A percentile compares a stretch with the other conserved stretches of the same genome.
Conservation (phyloP, 2,797 vertebrate species). For the Labeo calbasu region DNA sequence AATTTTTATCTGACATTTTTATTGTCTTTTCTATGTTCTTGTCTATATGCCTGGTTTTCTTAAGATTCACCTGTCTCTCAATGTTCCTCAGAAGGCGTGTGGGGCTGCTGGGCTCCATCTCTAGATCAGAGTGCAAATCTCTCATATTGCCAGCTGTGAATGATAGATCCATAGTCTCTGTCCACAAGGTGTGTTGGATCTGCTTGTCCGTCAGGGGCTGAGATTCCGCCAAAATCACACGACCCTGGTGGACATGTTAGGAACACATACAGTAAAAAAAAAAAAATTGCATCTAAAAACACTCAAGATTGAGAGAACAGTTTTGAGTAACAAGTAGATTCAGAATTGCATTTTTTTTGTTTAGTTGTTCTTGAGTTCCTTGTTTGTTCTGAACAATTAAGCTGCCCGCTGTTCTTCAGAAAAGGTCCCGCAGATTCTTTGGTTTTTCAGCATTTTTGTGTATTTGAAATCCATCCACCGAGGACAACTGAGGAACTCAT, state of each 20-base stretch:
- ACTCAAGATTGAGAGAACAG: neutral
- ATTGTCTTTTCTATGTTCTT: neutral
- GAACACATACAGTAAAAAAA: neutral
- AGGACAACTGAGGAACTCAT: too few relatives aligned
- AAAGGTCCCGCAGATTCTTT: too few relatives aligned
- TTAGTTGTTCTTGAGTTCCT: too few relatives aligned
- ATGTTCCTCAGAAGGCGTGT: slow-evolving; percentile 91
- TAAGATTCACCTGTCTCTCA: slow-evolving; percentile 88
- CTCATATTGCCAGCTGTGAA: slow-evolving; percentile 72
- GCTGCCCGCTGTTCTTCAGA: too few relatives aligned
- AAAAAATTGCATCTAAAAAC: neutral
- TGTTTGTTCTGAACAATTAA: too few relatives aligned
- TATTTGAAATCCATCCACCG: too few relatives aligned
- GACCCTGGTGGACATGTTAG: slow-evolving; percentile 73
- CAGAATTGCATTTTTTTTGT: neutral
- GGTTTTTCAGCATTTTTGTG: too few relatives aligned
- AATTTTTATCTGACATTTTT: neutral
- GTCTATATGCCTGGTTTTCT: neutral
- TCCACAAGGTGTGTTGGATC: slow-evolving; percentile 83
- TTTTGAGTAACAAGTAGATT: neutral
- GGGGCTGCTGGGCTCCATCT: slow-evolving; percentile 90
- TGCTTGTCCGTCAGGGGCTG: slow-evolving; percentile 82
- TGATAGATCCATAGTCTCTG: slow-evolving; percentile 80
- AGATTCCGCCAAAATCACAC: slow-evolving; percentile 85
- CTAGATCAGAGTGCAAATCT: slow-evolving; percentile 78